phyloP scores from a whole-genome alignment of 37 sponge, comb jelly and placozoan genomes.

The Hormiphora californensis region DNA sequence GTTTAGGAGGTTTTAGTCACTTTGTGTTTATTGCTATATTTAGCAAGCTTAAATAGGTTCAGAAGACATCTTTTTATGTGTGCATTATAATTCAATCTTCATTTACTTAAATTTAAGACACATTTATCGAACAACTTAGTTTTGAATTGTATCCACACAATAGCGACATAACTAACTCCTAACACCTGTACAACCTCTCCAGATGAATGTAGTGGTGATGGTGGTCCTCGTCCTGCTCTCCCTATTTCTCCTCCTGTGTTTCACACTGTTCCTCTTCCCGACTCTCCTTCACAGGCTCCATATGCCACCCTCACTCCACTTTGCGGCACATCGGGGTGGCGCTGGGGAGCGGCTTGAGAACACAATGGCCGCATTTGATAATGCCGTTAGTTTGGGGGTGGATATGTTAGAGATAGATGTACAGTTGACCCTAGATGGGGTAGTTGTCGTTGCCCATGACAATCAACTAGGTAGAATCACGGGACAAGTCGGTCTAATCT shows the following conservation, averaged over 20 bases:
- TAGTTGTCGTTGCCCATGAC: constrained; percentile 18
- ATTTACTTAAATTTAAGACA: too few species aligned
- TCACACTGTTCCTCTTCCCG: background rate
- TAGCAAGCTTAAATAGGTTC: too few species aligned
- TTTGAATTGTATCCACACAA: background rate
- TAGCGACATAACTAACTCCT: background rate
- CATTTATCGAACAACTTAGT: too few species aligned
- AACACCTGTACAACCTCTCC: background rate
- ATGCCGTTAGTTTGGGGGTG: background rate
- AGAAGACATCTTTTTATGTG: too few species aligned
- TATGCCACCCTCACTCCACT: background rate
- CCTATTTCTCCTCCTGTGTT: background rate
- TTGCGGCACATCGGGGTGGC: constrained; percentile 8
- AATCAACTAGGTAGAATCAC: constrained; percentile 1
- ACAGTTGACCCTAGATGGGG: background rate
- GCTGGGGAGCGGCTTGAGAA: constrained; percentile 46
- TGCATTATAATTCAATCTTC: too few species aligned
- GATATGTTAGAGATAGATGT: constrained; percentile 48
- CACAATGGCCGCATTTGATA: constrained; percentile 49
- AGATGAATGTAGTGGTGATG: background rate
- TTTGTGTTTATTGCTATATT: too few species aligned
- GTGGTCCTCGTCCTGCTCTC: background rate
- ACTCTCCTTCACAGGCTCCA: background rate
- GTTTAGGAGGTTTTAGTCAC: too few species aligned
- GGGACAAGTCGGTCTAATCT: background rate